A percentile compares a stretch with the other conserved stretches of the same genome.
Evolutionary conservation across 2,888 invertebrate genomes (phyloP).

Genomic region (Platycnemis pennipes): DNA sequence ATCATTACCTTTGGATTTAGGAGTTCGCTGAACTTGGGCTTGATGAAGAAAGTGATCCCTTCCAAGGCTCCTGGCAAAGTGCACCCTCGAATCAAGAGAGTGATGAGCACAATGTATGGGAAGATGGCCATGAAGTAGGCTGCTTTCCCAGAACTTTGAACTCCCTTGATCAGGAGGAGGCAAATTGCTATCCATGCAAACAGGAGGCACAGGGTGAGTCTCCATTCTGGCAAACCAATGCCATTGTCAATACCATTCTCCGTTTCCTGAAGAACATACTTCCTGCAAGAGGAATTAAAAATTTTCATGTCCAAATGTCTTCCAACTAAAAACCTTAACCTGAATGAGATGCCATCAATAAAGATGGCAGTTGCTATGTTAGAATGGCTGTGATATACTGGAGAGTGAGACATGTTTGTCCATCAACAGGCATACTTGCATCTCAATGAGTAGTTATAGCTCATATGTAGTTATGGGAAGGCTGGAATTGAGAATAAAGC

Average conservation of each 20-base stretch:
- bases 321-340: no score
- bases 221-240: conserved; percentile 84
- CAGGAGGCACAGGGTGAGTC: conserved; percentile 84
- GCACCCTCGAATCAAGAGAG: conserved; percentile 85
- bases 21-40: conserved; percentile 79
- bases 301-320: no score
- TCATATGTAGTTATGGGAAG: no score
- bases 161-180: conserved; percentile 86
- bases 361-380: no score
- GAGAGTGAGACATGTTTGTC: no score
- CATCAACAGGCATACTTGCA: no score
- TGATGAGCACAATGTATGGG: conserved; percentile 89
- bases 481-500: no score
- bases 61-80: conserved; percentile 79
- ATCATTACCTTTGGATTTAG: conserved; percentile 75
- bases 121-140: conserved; percentile 94
- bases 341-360: no score
- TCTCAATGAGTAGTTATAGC: no score
- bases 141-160: conserved; percentile 90
- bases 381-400: no score
- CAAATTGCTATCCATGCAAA: conserved; percentile 87
- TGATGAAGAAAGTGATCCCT: conserved; percentile 78
- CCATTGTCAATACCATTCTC: conserved; percentile 80
- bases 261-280: conserved; percentile 80
- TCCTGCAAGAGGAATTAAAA: conserved; percentile 77